Conservation (phyloP, 2,797 vertebrate genomes). For the Anomalospiza imberbis region DNA sequence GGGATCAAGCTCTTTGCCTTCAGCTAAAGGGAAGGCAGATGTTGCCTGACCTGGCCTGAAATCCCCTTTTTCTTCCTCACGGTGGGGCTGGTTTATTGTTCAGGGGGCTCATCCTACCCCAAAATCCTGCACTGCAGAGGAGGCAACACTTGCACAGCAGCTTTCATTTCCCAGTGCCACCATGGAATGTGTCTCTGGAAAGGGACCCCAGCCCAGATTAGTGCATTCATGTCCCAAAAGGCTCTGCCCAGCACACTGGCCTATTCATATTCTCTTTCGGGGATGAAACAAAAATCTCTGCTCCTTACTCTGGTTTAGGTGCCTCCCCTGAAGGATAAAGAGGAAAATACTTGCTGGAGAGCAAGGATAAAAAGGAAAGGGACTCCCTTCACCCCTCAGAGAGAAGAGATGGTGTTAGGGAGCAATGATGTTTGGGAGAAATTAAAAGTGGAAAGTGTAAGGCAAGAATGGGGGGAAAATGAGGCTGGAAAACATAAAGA, state of each 20-base stretch:
- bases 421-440: background rate
- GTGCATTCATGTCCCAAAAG: background rate
- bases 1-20: constrained; percentile 31
- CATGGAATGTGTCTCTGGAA: background rate
- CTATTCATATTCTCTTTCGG: background rate
- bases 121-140: background rate
- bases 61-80: background rate
- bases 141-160: background rate
- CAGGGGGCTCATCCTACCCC: background rate
- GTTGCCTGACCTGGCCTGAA: background rate
- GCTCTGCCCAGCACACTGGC: background rate
- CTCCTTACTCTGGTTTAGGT: background rate
- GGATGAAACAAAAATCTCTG: background rate
- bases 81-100: background rate
- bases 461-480: background rate
- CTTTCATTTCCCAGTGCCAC: background rate
- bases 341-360: background rate
- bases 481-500: background rate
- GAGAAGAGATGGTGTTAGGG: background rate
- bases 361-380: background rate
- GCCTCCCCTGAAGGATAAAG: background rate
- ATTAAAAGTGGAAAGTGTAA: background rate
- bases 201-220: background rate
- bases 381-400: background rate
- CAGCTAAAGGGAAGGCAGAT: background rate